Evolutionary conservation across 1,140 invertebrate species (phyloP), one percentile per base, ranked within the genome.

Genomic region (Pissodes strobi): DNA sequence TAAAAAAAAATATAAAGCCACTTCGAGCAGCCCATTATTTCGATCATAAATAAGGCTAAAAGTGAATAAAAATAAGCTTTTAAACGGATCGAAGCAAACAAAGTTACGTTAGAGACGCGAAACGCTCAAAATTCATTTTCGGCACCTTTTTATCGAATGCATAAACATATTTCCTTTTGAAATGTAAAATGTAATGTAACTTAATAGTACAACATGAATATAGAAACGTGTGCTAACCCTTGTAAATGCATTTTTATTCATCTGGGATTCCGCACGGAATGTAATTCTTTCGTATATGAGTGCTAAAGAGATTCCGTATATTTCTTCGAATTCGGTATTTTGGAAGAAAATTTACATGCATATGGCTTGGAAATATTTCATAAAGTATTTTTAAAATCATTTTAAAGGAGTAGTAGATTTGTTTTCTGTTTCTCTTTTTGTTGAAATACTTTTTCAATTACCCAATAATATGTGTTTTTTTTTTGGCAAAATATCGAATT

Each of bases 121-220:
- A 51, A 18, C 22, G 21, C 23, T 51, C n/a, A 15, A 15, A 51
- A 51, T 27, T 51, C 48, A 30, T 25, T 51, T 51, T 51, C 21
- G 22, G 48, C 22, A 34, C 15, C 30, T 38, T 53, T 53, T 53
- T 53, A 53, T 34, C 27, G 38, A 53, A 53, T 13, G 38, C 17
- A 53, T 38, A 53, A 23, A 51, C 34, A 53, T 38, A 53, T 53
- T 53, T 53, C 30, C 27, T 53, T 37, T 38, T 37, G 51, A 53
- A 38, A 53, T 38, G 27, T 17, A 13, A 53, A 38, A 53, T 21
- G 34, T 53, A 53, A 53, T 21, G 27, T 38, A 17, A 19, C 18
- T 3, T 21, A 37, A 18, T 53, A 38, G 13, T 30, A 8, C 13
- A 19, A 53, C 27, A 12, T 19, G n/a, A 19, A 53, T 25, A 19